These are phyloP conservation scores for Oegoconia quadripuncta DNA, from an alignment of 2,888 invertebrate species.

Conservation along the genomic window DNA sequence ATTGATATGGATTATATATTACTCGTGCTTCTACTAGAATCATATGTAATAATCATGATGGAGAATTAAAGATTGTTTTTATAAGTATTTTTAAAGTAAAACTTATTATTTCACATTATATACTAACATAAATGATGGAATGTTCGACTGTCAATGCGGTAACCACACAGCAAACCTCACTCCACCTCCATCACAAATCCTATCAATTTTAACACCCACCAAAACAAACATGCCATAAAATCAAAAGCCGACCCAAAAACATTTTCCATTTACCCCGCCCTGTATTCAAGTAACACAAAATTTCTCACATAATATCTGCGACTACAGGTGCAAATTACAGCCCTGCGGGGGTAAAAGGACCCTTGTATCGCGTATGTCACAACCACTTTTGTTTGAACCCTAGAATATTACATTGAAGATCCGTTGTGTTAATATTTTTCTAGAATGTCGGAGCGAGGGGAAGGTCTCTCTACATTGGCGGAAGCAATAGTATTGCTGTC, in stretches of 20 bases:
- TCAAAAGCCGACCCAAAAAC: conserved; percentile 26
- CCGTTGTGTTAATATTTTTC: conserved; percentile 24
- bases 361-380: conserved; percentile 52
- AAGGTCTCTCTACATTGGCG: conserved; percentile 50
- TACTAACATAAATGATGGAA: no score
- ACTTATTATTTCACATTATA: no score
- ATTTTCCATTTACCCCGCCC: conserved; percentile 28
- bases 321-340: conserved; percentile 72
- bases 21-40: no score
- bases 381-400: conserved; percentile 44
- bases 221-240: no score
- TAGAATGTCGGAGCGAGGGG: conserved; percentile 32
- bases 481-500: conserved; percentile 62
- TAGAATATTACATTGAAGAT: conserved; percentile 30
- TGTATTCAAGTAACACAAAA: conserved; percentile 54
- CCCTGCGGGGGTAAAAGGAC: conserved; percentile 52
- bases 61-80: no score
- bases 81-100: no score
- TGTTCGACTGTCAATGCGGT: no score
- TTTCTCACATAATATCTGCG: conserved; percentile 67
- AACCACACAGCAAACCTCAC: no score
- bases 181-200: no score
- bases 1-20: no score
- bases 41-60: no score
- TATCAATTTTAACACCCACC: no score